Base-by-base conservation (phyloP, 37 sponge, comb jelly and placozoan genomes). In the Chondrosia reniformis region DNA sequence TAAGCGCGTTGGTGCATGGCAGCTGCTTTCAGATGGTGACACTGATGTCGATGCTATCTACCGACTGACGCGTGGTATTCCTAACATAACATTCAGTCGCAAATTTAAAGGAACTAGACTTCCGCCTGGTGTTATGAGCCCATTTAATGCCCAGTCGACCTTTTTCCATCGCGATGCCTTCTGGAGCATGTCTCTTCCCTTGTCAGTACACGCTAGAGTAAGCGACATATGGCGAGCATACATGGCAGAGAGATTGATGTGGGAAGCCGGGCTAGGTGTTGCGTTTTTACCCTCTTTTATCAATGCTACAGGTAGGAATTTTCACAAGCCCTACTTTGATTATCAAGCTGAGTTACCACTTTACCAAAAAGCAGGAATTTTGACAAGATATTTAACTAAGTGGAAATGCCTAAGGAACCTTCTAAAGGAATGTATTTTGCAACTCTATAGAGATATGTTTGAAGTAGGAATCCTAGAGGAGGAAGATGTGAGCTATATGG, bases 1-100 rank as follows among this genome's bases (percentile, higher is more conserved):
- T 38, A 9, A 22, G 13, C 59, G 55, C 49, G 56, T 87, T 13
- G 82, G 55, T 32, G 72, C 84, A 10, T 76, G 59, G 24, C 89
- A 88, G 71, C 64, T 66, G 3, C 57, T 88, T 36, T 84, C 89
- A 4, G 81, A 88, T 27, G 25, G 56, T 17, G 63, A 88, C 25
- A 84, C 89, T 3, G 89, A 88, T 30, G 79, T 87, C 40, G 88
- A 87, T 63, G 88, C 88, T 40, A 87, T 87, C n/a, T 87, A 74
- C 31, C 78, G 88, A 27, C 46, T 87, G 31, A 78, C 75, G 21
- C 73, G 59, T 55, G 71, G 76, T 46, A 66, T 86, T 33, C 87
- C 87, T 33, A n/a, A n/a, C n/a, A 56, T 86, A 41, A n/a, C n/a
- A n/a, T 86, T 81, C 41, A 76, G 67, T 33, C 33, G 72, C 3